phyloP scores from a whole-genome alignment of 2,797 vertebrate genomes.

The Muraenolepis orangiensis region DNA sequence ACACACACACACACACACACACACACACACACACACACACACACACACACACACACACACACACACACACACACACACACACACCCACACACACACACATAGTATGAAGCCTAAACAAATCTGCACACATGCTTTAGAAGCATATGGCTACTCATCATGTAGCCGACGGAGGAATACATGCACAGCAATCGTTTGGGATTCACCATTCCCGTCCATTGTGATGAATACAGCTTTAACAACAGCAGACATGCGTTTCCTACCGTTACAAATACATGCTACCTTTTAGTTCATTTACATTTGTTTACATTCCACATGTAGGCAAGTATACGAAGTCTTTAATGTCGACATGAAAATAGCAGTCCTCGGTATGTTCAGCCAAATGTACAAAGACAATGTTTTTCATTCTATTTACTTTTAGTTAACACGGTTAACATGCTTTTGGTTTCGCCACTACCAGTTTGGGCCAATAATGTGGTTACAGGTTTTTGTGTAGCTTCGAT shows the following conservation, averaged over 20 bases:
- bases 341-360: neutral
- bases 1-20: too few species aligned
- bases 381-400: neutral
- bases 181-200: neutral
- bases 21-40: too few species aligned
- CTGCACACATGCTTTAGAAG: neutral
- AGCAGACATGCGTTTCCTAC: neutral
- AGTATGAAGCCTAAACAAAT: neutral
- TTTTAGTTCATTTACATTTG: neutral
- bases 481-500: constrained; percentile 28
- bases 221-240: neutral
- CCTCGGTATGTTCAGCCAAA: neutral
- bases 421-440: neutral
- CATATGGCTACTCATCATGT: neutral
- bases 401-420: neutral
- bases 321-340: neutral
- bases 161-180: neutral
- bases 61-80: too few species aligned
- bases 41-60: too few species aligned
- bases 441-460: too few species aligned
- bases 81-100: too few species aligned
- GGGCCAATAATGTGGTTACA: neutral
- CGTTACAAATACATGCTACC: neutral
- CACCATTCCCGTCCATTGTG: neutral
- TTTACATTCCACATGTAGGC: too few species aligned